Conservation (phyloP, 2,113 vertebrate genomes). For the Pseudonaja textilis region DNA sequence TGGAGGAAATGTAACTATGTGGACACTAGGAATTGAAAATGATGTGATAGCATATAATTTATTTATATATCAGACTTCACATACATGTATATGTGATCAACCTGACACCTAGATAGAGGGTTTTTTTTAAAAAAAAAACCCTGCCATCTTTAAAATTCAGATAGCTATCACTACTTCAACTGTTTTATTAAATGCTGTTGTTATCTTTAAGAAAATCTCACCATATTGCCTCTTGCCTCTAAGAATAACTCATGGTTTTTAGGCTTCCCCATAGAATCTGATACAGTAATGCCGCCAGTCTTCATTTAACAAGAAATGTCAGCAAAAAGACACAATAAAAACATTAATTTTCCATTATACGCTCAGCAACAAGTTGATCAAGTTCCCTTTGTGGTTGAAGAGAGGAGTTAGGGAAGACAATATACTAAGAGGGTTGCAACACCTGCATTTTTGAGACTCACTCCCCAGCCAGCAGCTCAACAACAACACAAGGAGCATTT, state of each 20-base stretch:
- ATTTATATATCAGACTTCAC: neutral
- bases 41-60: neutral
- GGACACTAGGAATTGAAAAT: neutral
- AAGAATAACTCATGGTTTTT: accelerated
- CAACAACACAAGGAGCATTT: slow-evolving; percentile 30
- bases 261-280: neutral
- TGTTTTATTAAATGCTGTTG: neutral
- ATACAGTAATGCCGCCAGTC: neutral
- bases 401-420: neutral
- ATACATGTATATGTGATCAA: neutral
- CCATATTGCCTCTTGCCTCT: neutral
- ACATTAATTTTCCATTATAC: slow-evolving; percentile 3
- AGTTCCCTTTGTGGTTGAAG: slow-evolving; percentile 4
- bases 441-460: slow-evolving; percentile 36
- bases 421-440: slow-evolving; percentile 39
- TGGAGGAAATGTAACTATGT: neutral
- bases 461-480: slow-evolving; percentile 20
- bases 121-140: no score
- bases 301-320: slow-evolving; percentile 7
- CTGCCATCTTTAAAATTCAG: neutral
- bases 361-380: neutral
- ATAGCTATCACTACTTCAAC: neutral
- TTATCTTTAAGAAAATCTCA: neutral
- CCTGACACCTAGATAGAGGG: accelerated
- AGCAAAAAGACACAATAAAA: slow-evolving; percentile 19